Evolutionary conservation across 1,140 invertebrate species (phyloP), one percentile per base, ranked within the genome.

Genomic region (Glossosoma conforme): DNA sequence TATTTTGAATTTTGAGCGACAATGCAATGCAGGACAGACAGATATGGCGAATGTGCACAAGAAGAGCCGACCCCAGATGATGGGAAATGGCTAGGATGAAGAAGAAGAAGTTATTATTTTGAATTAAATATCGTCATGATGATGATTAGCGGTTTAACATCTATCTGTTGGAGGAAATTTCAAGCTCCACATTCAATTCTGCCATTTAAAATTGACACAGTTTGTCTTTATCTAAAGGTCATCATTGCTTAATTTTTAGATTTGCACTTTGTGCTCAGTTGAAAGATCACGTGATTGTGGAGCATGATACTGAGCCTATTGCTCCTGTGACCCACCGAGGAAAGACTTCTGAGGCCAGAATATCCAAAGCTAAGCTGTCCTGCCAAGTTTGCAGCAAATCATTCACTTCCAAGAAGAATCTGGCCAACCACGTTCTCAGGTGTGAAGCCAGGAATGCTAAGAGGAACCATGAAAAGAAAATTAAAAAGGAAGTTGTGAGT

Each of bases 341-440:
- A 21, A 44, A 14, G n/a, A n/a, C n/a, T n/a, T n/a, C n/a, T 3
- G 22, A 10, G 20, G 9, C 10, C 24, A 44, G 44, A 49, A n/a
- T 20, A 20, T 30, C 11, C 8, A 38, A 33, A 55, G 6, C 19
- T 9, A 49, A 49, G 32, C 49, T 24, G 21, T 28, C 38, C 0
- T 55, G 53, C 36, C 25, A 44, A 33, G 15, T 44, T 44, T 55
- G 53, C 38, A 38, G 44, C 30, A 50, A 55, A 46, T 28, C 22
- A 14, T 55, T 55, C 22, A 33, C 14, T 18, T 48, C 48, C 10
- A 45, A 49, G 32, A 55, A 22, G 21, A 52, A 28, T 28, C 41
- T 46, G 2, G 24, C 21, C 13, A 17, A 32, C 2, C 54, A 56
- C 48, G 40, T 35, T 13, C 25, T 24, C 2, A 52, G 35, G 44